Evolutionary conservation across 2,888 invertebrate species (phyloP).

Genomic region (Ecdyonurus torrentis): DNA sequence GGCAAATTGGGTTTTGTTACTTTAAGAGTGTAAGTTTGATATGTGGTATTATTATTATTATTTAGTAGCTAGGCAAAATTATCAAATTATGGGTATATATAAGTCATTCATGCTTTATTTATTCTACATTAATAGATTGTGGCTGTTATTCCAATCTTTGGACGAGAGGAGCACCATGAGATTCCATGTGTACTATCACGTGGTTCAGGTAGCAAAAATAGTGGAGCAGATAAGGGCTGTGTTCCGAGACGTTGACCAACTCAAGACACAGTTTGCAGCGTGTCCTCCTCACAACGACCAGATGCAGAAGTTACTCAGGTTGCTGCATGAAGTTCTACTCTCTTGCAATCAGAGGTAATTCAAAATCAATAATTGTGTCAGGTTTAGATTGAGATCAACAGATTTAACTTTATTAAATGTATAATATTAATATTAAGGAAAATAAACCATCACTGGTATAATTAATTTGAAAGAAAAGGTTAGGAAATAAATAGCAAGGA

Average conservation of each 20-base stretch:
- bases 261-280: constrained; percentile 61
- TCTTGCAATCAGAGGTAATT: constrained; percentile 67
- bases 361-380: too few relatives aligned
- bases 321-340: constrained; percentile 74
- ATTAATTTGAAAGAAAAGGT: too few relatives aligned
- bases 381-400: too few relatives aligned
- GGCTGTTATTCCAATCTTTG: constrained; percentile 83
- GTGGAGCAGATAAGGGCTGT: constrained; percentile 73
- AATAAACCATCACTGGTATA: too few relatives aligned
- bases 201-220: constrained; percentile 76
- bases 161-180: constrained; percentile 68
- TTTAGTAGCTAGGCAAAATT: not conserved
- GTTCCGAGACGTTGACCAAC: constrained; percentile 65
- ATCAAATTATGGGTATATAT: not conserved
- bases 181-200: constrained; percentile 84
- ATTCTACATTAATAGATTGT: constrained; percentile 39
- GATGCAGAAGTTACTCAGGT: constrained; percentile 76
- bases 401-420: too few relatives aligned
- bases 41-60: not conserved
- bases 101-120: not conserved
- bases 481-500: too few relatives aligned
- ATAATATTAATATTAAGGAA: too few relatives aligned
- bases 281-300: constrained; percentile 75
- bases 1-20: constrained; percentile 64
- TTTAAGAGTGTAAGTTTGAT: constrained; percentile 57